Conservation (phyloP, 2,888 invertebrate species). For the Brenthis ino region DNA sequence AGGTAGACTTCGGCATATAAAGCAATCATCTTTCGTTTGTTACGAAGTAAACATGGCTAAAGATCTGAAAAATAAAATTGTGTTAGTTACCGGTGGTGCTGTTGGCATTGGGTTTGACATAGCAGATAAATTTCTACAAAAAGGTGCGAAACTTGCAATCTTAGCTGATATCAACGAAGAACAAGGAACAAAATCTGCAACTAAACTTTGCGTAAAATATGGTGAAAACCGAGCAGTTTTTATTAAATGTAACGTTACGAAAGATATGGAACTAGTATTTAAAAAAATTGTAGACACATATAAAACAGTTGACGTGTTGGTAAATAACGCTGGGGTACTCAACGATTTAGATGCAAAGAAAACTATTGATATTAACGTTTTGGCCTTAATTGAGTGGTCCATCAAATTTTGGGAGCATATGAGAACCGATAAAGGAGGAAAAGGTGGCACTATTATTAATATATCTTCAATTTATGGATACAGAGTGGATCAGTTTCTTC, state of each 20-base stretch:
- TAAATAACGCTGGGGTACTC: conserved; percentile 72
- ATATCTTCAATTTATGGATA: conserved; percentile 83
- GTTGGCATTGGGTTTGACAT: conserved; percentile 77
- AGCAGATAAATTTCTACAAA: conserved; percentile 66
- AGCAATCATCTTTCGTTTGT: neutral
- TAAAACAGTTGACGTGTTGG: conserved; percentile 65
- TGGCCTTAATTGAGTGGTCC: conserved; percentile 61
- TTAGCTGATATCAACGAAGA: conserved; percentile 56
- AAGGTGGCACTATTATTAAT: conserved; percentile 86
- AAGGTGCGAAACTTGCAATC: conserved; percentile 53
- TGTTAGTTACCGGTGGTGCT: conserved; percentile 78
- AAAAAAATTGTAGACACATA: conserved; percentile 54
- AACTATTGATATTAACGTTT: conserved; percentile 63
- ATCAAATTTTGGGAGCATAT: conserved; percentile 82
- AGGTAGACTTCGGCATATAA: neutral
- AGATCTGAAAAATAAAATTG: conserved; percentile 45
- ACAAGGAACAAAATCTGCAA: conserved; percentile 61
- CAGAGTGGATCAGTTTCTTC: conserved; percentile 71
- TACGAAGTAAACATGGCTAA: conserved; percentile 33
- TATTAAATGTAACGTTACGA: conserved; percentile 76
- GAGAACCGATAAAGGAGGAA: conserved; percentile 79
- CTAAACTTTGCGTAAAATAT: conserved; percentile 64
- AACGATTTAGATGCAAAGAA: conserved; percentile 48
- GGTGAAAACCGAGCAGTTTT: conserved; percentile 73
- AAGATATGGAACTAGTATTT: conserved; percentile 65